A percentile compares a stretch with the other conserved stretches of the same genome.
Evolutionary conservation across 2,113 vertebrate genomes (phyloP).

Genomic region (Alligator sinensis): DNA sequence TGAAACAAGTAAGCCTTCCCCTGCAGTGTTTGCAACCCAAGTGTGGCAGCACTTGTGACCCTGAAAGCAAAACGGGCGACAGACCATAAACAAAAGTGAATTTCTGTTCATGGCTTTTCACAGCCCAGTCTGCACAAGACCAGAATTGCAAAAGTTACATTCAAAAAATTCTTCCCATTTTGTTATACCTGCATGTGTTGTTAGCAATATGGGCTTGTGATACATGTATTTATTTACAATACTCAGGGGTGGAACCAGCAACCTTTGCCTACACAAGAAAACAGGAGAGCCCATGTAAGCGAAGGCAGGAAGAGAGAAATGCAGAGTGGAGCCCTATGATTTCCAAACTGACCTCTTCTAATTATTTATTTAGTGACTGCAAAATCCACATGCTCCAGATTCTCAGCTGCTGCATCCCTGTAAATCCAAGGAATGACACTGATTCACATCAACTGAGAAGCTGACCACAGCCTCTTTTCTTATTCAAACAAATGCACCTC

Average conservation of each 20-base stretch:
- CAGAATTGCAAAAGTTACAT: constrained; percentile 5
- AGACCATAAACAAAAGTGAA: constrained; percentile 27
- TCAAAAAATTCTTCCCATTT: constrained; percentile 17
- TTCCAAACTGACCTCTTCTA: background rate
- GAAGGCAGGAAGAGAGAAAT: background rate
- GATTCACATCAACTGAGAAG: background rate
- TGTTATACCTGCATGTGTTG: rapidly evolving
- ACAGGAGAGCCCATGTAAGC: background rate
- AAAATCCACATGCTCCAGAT: background rate
- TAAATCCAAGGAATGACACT: background rate
- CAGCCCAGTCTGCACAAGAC: background rate
- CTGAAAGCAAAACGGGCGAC: background rate
- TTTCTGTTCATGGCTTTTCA: constrained; percentile 1
- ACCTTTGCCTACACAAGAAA: rapidly evolving
- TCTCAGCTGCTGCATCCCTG: background rate
- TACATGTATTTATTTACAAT: background rate
- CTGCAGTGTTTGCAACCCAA: background rate
- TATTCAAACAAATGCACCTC: background rate
- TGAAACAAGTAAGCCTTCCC: constrained; percentile 61
- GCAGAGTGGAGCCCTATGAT: background rate
- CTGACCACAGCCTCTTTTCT: background rate
- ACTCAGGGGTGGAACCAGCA: background rate
- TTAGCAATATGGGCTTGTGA: background rate
- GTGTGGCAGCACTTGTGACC: constrained; percentile 32
- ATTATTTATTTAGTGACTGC: background rate